Percentiles rank a stretch among this genome's conserved stretches.
Conservation (phyloP, 1,140 invertebrate genomes). For the Bombus superbus region DNA sequence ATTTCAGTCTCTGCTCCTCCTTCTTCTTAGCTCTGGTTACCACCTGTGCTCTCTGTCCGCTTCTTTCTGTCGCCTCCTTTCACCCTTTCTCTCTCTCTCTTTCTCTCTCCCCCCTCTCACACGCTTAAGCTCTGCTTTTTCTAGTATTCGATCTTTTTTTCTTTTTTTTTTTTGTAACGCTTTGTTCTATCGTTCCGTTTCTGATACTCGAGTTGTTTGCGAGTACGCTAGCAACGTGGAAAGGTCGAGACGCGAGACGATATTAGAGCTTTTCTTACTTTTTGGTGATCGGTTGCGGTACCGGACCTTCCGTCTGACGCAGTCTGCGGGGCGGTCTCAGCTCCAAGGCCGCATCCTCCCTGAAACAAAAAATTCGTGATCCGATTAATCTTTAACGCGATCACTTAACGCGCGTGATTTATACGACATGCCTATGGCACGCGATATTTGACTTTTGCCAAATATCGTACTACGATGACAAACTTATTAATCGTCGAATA, state of each 20-base stretch:
- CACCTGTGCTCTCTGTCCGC: background rate
- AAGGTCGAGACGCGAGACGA: conserved; percentile 59
- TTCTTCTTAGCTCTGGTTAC: background rate
- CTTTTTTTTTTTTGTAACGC: conserved; percentile 32
- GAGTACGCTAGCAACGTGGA: conserved; percentile 30
- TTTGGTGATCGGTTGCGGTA: conserved; percentile 73
- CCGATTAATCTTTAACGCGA: background rate
- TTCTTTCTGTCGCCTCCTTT: conserved; percentile 37
- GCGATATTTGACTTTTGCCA: no score
- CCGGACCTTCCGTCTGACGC: conserved; percentile 71
- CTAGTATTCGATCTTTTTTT: conserved; percentile 33
- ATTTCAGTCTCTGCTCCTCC: background rate
- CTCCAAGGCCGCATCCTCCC: conserved; percentile 78
- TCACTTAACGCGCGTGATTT: no score
- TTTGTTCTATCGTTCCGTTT: conserved; percentile 41
- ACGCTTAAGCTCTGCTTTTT: conserved; percentile 20
- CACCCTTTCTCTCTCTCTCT: conserved; percentile 53
- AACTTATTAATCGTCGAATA: no score
- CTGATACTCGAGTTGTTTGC: background rate
- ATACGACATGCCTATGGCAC: no score
- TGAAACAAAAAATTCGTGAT: conserved; percentile 60
- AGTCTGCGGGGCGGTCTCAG: conserved; percentile 78
- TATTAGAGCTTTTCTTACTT: conserved; percentile 77
- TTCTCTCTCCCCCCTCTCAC: conserved; percentile 43
- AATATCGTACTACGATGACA: no score